Evolutionary conservation across 2,797 vertebrate genomes (phyloP).

Genomic region (Danionella dracula): DNA sequence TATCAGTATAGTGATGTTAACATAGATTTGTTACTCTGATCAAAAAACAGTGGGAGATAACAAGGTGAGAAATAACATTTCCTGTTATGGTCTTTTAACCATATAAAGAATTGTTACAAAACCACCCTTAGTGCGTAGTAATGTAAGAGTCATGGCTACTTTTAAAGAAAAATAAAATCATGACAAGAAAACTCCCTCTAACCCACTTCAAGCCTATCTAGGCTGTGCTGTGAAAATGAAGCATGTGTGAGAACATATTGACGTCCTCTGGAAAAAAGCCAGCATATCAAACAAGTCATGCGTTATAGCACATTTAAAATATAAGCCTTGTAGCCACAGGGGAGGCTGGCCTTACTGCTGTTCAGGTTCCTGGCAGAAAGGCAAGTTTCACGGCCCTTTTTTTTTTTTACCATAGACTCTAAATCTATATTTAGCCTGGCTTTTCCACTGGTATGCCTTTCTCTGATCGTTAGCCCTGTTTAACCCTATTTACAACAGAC

Average conservation of each 20-base stretch:
- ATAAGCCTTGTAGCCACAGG: slow-evolving; percentile 41
- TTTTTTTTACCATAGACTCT: slow-evolving; percentile 57
- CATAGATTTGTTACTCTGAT: background rate
- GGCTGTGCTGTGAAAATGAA: slow-evolving; percentile 32
- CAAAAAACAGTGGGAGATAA: slow-evolving; percentile 7
- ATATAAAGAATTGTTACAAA: background rate
- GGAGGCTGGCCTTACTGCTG: slow-evolving; percentile 47
- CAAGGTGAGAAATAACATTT: slow-evolving; percentile 2
- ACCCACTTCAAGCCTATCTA: slow-evolving; percentile 27
- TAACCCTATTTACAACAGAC: slow-evolving; percentile 64
- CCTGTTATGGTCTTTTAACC: background rate
- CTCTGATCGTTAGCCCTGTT: slow-evolving; percentile 73
- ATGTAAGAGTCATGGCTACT: background rate
- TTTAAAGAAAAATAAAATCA: background rate
- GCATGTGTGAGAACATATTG: slow-evolving; percentile 49
- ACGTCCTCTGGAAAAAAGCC: slow-evolving; percentile 25
- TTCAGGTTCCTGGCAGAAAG: slow-evolving; percentile 60
- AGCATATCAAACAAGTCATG: slow-evolving; percentile 50
- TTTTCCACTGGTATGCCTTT: slow-evolving; percentile 68
- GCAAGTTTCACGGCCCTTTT: slow-evolving; percentile 45
- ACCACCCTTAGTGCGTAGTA: background rate
- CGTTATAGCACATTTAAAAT: slow-evolving; percentile 54
- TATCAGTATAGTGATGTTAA: background rate
- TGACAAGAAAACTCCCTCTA: slow-evolving; percentile 12
- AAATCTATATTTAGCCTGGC: slow-evolving; percentile 73